These are phyloP conservation scores for Corydoras maculifer DNA, from an alignment of 2,113 vertebrate genomes.

Conservation along the genomic window DNA sequence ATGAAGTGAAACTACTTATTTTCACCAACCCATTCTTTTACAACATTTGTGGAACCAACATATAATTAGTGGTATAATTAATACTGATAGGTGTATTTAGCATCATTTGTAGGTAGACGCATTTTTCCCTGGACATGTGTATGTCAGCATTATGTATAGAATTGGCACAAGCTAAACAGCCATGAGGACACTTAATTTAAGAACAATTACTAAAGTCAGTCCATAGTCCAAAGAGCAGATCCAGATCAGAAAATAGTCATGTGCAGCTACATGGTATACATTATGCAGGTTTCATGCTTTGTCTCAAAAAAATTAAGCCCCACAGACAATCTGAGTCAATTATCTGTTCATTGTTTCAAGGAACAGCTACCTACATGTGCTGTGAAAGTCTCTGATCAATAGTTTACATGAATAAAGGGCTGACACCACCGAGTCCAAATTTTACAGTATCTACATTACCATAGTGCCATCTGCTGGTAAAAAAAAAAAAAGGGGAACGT, in stretches of 20 bases:
- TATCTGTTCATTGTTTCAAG: slow-evolving; percentile 6
- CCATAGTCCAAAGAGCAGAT: too few relatives aligned
- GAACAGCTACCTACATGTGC: background rate
- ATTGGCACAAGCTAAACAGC: background rate
- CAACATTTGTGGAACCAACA: too few relatives aligned
- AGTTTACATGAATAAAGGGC: background rate
- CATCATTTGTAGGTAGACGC: too few relatives aligned
- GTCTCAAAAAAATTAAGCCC: too few relatives aligned
- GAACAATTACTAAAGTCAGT: slow-evolving; percentile 6
- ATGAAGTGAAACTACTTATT: too few relatives aligned
- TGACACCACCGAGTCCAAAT: background rate
- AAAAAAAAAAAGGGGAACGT: too few relatives aligned
- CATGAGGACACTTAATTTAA: background rate
- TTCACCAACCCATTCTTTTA: too few relatives aligned
- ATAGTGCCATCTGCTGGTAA: slow-evolving; percentile 18
- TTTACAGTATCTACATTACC: background rate
- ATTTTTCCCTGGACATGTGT: background rate
- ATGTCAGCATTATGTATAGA: background rate
- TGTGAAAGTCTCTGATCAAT: background rate
- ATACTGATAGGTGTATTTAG: background rate
- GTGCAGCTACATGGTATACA: too few relatives aligned
- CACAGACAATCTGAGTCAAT: slow-evolving; percentile 24
- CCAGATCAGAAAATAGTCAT: too few relatives aligned
- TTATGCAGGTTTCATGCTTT: too few relatives aligned
- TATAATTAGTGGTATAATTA: background rate